Base-by-base conservation (phyloP, 2,888 invertebrate species). In the Achlya flavicornis region DNA sequence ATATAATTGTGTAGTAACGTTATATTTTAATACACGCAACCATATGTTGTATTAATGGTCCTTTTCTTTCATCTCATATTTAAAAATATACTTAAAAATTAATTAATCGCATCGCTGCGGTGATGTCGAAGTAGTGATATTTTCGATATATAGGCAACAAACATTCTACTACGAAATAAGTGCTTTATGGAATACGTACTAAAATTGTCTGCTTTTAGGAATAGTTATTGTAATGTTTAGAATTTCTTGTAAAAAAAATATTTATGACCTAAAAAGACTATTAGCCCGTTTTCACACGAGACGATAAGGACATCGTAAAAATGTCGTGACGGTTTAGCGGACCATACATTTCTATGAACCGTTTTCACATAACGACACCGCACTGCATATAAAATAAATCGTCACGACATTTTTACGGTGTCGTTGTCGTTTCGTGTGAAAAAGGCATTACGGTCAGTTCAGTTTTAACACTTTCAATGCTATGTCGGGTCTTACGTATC, bases 1-100 rank as follows among this genome's bases (percentile, higher is more conserved):
- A 33, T 60, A 35, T 58, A 32, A 14, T 59, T 16, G 38, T 38
- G 35, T 59, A 33, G n/a, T n/a, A 58, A 58, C 7, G 33, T 58
- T 48, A 6, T 48, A 48, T 48, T 53, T 53, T 19, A 53, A 35
- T 58, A n/a, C 12, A n/a, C 32, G n/a, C 32, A 35, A 58, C n/a
- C 58, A 32, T 58, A n/a, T 10, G 1, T 53, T 53, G 53, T 53
- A 53, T 53, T 53, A 53, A 53, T 1, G 53, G 19, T n/a, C 12
- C 46, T 35, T 4, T 2, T 46, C 46, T 46, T 46, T 11, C 12
- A 14, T 46, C 0, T 46, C 1, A 14, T n/a, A n/a, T 12, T 46
- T 4, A 12, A 46, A 12, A 14, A 46, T 46, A 12, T 46, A 14
- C 12, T 14, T 46, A 3, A 14, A 46, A 46, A n/a, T 5, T n/a